Conservation (phyloP, 1,140 invertebrate genomes). For the Ceratosolen solmsi region DNA sequence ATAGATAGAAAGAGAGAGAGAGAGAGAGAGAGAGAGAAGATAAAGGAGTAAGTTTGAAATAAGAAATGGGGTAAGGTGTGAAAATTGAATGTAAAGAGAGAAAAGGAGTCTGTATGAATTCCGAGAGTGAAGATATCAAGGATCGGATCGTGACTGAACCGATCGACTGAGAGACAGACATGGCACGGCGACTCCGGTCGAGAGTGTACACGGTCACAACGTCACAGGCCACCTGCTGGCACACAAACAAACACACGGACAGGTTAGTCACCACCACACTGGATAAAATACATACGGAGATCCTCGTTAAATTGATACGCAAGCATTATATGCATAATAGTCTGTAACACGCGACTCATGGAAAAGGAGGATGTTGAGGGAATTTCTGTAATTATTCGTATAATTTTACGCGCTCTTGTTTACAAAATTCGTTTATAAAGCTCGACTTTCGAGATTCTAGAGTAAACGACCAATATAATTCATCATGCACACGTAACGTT, state of each 20-base stretch:
- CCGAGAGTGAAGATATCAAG: conserved; percentile 57
- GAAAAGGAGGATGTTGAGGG: too few relatives aligned
- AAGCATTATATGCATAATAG: conserved; percentile 36
- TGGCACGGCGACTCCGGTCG: conserved; percentile 73
- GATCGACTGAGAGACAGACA: conserved; percentile 67
- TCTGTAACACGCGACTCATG: background rate
- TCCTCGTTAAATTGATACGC: conserved; percentile 50
- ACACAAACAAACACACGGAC: conserved; percentile 75
- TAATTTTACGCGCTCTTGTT: too few relatives aligned
- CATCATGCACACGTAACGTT: too few relatives aligned
- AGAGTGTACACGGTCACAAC: conserved; percentile 73
- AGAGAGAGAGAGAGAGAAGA: too few relatives aligned
- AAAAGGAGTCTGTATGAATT: conserved; percentile 50
- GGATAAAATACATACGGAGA: conserved; percentile 53
- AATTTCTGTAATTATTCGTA: too few relatives aligned
- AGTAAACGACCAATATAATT: too few relatives aligned
- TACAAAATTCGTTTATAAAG: too few relatives aligned
- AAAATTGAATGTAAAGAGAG: conserved; percentile 34
- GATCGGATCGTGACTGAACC: conserved; percentile 57
- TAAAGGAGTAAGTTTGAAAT: too few relatives aligned
- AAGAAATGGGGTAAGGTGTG: conserved; percentile 12
- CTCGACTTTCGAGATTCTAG: too few relatives aligned
- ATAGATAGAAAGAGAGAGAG: too few relatives aligned
- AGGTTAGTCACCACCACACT: conserved; percentile 75
- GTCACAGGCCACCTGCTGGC: conserved; percentile 75